Evolutionary conservation across 2,888 invertebrate genomes (phyloP), one percentile per base, ranked within the genome.

Genomic region (Papilio gigon): DNA sequence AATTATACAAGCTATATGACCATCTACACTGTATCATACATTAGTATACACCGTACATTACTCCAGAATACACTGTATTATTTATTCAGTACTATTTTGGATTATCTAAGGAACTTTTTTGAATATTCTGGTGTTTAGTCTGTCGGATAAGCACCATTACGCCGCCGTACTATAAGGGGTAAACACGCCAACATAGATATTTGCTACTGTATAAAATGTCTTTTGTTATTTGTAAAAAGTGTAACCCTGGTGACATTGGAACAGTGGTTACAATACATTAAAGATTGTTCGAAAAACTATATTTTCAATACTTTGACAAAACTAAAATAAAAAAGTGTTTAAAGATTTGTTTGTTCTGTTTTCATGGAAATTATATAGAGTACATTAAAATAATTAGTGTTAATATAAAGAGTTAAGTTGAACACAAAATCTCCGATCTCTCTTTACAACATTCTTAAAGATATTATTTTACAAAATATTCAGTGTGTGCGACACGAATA

Each of bases 71-170:
- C 37, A 33, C 42, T 67, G 42, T 27, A 42, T 33, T 20, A 42
- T 67, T 53, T 50, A 62, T 25, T 68, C 44, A 44, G 42, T 58
- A 37, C 58, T 63, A 63, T 47, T 56, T 56, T 37, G 68, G 59
- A 64, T 60, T 50, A 50, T 64, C 37, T 64, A 68, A 63, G 63
- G 68, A 68, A 68, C 59, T 68, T 68, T 59, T 17, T 27, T 42
- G 40, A 65, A 63, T 50, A 65, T 65, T 30, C 14, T 64, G 17
- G 17, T 47, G 27, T 33, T 44, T 11, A 64, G 22, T 25, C 22
- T 35, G 25, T 50, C n/a, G 25, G 22, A 14, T 30, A 64, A 50
- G 50, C 50, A 50, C 50, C 50, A 64, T 37, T 22, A 12, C 20
- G 35, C 30, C 33, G 35, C 11, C 22, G 1, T 20, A 37, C n/a